Conservation (phyloP, 1,140 invertebrate genomes). For the Lepidurus packardi region DNA sequence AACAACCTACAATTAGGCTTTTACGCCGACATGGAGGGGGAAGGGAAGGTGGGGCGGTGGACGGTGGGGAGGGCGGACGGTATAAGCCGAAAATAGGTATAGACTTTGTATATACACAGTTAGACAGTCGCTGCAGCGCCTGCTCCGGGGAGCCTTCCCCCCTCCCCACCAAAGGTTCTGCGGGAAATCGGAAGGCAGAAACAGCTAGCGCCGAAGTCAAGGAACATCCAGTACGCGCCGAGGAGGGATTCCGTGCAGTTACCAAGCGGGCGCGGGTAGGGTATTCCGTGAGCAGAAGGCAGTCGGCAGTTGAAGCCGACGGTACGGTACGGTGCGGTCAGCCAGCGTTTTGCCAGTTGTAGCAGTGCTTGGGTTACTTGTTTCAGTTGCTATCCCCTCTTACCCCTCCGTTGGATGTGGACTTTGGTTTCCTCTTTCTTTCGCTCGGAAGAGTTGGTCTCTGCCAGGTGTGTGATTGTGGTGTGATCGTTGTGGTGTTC, state of each 20-base stretch:
- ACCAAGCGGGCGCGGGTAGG: background rate
- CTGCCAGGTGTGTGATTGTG: background rate
- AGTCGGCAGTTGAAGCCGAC: background rate
- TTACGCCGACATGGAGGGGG: no score
- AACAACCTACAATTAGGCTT: no score
- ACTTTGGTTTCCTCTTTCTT: no score
- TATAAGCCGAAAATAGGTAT: no score
- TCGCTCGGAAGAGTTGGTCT: background rate
- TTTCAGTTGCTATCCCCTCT: no score
- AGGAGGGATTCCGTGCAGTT: constrained; percentile 20
- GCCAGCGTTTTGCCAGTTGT: background rate
- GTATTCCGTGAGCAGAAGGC: background rate
- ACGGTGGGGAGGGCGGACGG: no score
- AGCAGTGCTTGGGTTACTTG: background rate
- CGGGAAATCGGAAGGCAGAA: background rate
- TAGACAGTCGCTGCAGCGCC: no score
- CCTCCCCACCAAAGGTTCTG: background rate
- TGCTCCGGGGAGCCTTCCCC: background rate
- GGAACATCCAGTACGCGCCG: background rate
- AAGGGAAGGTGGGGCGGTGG: no score
- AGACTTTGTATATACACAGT: no score
- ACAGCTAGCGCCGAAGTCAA: background rate
- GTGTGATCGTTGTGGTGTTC: background rate
- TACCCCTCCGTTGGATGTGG: no score
- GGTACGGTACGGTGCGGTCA: background rate